Percentiles rank a stretch among this genome's conserved stretches.
Evolutionary conservation across 2,113 vertebrate species (phyloP).

Genomic region (Platysternon megacephalum): DNA sequence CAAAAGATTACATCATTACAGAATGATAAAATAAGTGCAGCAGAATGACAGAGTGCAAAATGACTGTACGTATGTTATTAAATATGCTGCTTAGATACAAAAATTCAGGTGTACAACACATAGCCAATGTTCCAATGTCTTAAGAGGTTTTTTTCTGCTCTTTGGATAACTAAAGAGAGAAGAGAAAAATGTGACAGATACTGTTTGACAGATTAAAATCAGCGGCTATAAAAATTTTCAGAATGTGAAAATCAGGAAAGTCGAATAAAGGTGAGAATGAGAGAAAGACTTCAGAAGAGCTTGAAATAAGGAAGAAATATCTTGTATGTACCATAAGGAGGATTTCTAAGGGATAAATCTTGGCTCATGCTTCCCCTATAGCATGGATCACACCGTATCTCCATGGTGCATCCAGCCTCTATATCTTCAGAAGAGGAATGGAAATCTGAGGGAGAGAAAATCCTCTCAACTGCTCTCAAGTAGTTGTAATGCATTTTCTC

Average conservation of each 20-base stretch:
- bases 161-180: slow-evolving; percentile 37
- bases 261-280: not conserved
- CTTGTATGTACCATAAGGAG: not conserved
- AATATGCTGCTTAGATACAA: slow-evolving; percentile 12
- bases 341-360: not conserved
- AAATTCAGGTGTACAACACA: slow-evolving; percentile 45
- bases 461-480: rapidly evolving
- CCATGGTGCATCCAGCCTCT: not conserved
- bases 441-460: not conserved
- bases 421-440: not conserved
- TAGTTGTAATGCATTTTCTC: not conserved
- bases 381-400: not conserved
- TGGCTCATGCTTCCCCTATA: rapidly evolving
- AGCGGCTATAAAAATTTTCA: not conserved
- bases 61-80: slow-evolving; percentile 14
- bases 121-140: slow-evolving; percentile 32
- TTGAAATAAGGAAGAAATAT: not conserved
- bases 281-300: not conserved
- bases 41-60: not conserved
- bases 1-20: not conserved
- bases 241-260: not conserved
- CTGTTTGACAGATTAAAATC: not conserved
- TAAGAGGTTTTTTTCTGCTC: slow-evolving; percentile 17
- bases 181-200: not conserved
- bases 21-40: not conserved